Conservation (phyloP, 2,113 vertebrate species). For the Clupea harengus region DNA sequence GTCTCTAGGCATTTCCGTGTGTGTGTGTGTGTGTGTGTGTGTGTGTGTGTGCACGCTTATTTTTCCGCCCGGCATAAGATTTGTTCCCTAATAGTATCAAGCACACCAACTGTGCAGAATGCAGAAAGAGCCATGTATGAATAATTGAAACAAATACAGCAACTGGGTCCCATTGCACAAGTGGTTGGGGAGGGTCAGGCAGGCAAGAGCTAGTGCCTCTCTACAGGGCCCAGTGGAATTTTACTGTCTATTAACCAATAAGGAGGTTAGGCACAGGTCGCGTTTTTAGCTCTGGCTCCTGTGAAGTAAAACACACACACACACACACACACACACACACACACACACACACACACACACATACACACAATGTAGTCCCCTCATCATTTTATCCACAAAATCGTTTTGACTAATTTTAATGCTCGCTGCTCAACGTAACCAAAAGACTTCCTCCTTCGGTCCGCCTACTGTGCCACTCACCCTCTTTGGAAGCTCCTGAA, state of each 20-base stretch:
- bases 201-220: neutral
- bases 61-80: neutral
- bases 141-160: neutral
- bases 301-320: neutral
- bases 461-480: neutral
- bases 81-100: neutral
- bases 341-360: neutral
- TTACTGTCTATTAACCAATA: neutral
- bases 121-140: neutral
- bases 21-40: no score
- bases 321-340: neutral
- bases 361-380: neutral
- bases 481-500: neutral
- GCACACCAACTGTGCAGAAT: neutral
- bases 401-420: neutral
- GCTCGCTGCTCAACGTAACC: neutral
- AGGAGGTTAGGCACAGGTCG: constrained; percentile 1
- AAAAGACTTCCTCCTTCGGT: neutral
- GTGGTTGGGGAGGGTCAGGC: neutral
- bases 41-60: no score
- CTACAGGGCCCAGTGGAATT: neutral
- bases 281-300: neutral
- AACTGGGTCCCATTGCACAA: neutral
- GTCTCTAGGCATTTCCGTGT: neutral
- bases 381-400: neutral